Evolutionary conservation across 37 sponge, comb jelly and placozoan species (phyloP).

Genomic region (Lycopodina hypogea): DNA sequence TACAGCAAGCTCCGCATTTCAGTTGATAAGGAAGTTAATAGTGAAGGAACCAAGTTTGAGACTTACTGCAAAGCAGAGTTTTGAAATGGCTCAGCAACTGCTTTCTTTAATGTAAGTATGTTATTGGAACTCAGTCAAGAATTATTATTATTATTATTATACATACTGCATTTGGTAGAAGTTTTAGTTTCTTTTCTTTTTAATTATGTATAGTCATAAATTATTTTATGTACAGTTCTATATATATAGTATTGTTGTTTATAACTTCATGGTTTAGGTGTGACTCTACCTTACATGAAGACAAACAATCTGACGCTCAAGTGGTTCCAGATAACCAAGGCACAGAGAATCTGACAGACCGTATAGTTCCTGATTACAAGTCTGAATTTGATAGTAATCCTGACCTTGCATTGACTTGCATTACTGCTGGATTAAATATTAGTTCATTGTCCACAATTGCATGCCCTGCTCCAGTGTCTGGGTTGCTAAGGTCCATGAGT

Average conservation of each 20-base stretch:
- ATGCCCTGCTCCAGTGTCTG: not conserved
- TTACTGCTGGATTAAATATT: not conserved
- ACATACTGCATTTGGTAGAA: not conserved
- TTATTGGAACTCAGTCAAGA: not conserved
- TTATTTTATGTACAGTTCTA: too few species aligned
- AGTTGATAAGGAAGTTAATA: conserved; percentile 26
- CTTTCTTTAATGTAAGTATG: conserved; percentile 59
- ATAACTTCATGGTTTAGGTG: not conserved
- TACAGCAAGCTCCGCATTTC: not conserved
- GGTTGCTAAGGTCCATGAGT: too few species aligned
- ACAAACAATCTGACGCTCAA: not conserved
- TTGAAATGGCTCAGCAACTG: conserved; percentile 24
- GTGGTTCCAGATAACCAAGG: not conserved
- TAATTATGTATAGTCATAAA: too few species aligned
- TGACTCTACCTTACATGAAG: not conserved
- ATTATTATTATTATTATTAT: conserved; percentile 3
- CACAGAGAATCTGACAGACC: not conserved
- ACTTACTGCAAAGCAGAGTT: conserved; percentile 44
- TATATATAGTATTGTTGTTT: too few species aligned
- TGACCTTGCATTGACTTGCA: not conserved
- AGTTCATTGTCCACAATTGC: not conserved
- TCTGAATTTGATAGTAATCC: not conserved
- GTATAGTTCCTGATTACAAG: not conserved
- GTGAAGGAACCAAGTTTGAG: conserved; percentile 36
- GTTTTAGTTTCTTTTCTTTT: not conserved